Evolutionary conservation across 2,888 invertebrate species (phyloP).

Genomic region (Phortica magna): DNA sequence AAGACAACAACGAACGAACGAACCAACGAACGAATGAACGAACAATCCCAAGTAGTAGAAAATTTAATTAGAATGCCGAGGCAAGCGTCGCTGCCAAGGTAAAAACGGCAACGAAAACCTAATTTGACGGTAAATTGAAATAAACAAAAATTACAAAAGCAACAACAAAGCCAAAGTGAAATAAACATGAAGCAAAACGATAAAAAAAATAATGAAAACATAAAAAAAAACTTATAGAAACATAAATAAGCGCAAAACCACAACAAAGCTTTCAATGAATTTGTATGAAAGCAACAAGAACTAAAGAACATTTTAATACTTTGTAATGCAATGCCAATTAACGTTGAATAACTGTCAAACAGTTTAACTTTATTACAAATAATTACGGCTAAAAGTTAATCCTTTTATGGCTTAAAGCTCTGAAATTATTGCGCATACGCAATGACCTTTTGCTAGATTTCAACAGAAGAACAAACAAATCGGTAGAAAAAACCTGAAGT

Average conservation of each 20-base stretch:
- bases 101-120: conserved; percentile 10
- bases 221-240: not conserved
- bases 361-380: too few relatives aligned
- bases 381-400: too few relatives aligned
- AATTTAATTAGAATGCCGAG: conserved; percentile 31
- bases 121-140: conserved; percentile 28
- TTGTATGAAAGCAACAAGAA: conserved; percentile 1
- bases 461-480: too few relatives aligned
- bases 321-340: not conserved
- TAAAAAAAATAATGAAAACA: not conserved
- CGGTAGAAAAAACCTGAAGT: too few relatives aligned
- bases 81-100: conserved; percentile 2
- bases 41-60: not conserved
- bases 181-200: not conserved
- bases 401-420: too few relatives aligned
- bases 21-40: not conserved
- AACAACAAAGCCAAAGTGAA: not conserved
- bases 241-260: not conserved
- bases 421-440: too few relatives aligned
- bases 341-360: not conserved
- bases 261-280: conserved; percentile 6
- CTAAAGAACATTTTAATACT: not conserved
- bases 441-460: too few relatives aligned
- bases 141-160: conserved; percentile 11
- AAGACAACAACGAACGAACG: not conserved